These are phyloP conservation scores for Proterorhinus semilunaris DNA, from an alignment of 2,113 vertebrate genomes.

Conservation along the genomic window DNA sequence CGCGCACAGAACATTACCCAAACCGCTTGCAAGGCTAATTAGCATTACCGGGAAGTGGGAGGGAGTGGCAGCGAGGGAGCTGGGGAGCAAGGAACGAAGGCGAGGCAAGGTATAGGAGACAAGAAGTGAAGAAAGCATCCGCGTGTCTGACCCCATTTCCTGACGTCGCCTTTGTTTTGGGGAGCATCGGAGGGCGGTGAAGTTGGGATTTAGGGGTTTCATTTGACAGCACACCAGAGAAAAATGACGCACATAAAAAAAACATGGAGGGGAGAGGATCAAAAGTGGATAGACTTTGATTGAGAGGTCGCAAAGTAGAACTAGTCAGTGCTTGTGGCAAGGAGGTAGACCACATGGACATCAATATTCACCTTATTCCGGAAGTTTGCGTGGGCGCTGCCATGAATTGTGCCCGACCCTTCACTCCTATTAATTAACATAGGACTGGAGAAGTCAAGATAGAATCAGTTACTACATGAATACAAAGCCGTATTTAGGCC, in stretches of 20 bases:
- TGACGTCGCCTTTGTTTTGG: conserved; percentile 49
- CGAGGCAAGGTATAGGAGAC: conserved; percentile 4
- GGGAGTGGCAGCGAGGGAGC: conserved; percentile 50
- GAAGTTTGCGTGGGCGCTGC: no score
- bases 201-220: conserved; percentile 51
- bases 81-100: conserved; percentile 8
- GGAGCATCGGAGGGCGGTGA: conserved; percentile 36
- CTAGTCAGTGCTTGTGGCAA: background rate
- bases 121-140: conserved; percentile 43
- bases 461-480: no score
- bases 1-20: conserved; percentile 56
- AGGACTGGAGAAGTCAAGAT: no score
- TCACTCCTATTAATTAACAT: no score
- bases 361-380: no score
- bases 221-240: conserved; percentile 50
- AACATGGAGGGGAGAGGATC: conserved; percentile 8
- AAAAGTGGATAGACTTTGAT: conserved; percentile 1
- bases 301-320: background rate
- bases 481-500: no score
- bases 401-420: no score
- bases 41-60: conserved; percentile 54
- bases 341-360: no score
- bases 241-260: conserved; percentile 37
- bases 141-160: conserved; percentile 60
- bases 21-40: conserved; percentile 62